A percentile compares a stretch with the other conserved stretches of the same genome.
These are phyloP conservation scores for Spongilla lacustris DNA, from an alignment of 37 sponge, comb jelly and placozoan species.

Conservation along the genomic window DNA sequence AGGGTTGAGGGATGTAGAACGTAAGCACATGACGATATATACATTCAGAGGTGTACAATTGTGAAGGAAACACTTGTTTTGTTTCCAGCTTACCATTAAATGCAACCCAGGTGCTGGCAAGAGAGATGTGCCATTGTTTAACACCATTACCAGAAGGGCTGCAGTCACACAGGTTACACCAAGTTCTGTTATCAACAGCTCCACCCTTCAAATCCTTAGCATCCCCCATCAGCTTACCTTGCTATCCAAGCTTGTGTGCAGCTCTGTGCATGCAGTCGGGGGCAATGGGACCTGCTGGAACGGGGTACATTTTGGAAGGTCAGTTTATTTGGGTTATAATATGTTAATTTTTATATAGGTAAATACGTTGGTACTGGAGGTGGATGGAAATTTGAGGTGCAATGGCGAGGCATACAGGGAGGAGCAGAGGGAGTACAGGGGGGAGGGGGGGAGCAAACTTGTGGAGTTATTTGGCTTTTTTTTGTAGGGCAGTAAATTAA, in stretches of 20 bases:
- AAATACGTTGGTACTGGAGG: too few relatives aligned
- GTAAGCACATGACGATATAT: too few relatives aligned
- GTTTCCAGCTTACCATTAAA: background rate
- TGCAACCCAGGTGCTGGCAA: background rate
- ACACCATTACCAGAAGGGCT: too few relatives aligned
- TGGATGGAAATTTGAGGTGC: too few relatives aligned
- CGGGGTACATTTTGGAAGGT: slow-evolving; percentile 7
- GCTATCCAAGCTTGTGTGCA: background rate
- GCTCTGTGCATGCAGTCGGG: background rate
- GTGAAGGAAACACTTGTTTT: background rate
- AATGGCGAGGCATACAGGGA: too few relatives aligned
- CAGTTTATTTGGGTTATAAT: too few relatives aligned
- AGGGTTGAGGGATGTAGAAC: too few relatives aligned
- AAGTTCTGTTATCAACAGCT: background rate
- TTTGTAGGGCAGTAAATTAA: too few relatives aligned
- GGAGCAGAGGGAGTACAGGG: too few relatives aligned
- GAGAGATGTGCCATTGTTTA: background rate
- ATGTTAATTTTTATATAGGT: too few relatives aligned
- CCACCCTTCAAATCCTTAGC: background rate
- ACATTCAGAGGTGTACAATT: background rate
- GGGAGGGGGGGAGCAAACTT: too few relatives aligned
- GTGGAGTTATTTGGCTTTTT: too few relatives aligned
- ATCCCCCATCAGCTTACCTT: background rate
- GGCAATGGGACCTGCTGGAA: slow-evolving; percentile 10
- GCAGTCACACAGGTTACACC: background rate